These are phyloP conservation scores for Garra rufa DNA, from an alignment of 2,113 vertebrate genomes.

Conservation along the genomic window DNA sequence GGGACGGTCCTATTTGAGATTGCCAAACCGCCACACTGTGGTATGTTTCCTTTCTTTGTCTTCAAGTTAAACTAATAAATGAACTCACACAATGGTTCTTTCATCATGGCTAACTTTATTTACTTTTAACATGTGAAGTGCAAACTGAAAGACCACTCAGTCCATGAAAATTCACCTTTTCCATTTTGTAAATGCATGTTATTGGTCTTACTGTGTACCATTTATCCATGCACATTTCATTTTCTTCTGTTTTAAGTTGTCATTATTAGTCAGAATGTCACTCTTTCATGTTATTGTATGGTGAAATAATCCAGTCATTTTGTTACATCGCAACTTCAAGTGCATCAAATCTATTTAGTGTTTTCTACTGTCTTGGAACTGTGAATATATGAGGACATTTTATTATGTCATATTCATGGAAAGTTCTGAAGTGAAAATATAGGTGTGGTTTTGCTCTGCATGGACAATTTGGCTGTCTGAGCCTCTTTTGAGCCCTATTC, in stretches of 20 bases:
- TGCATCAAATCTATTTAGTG: neutral
- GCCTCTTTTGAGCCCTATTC: neutral
- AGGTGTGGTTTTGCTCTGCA: neutral
- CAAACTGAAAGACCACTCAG: neutral
- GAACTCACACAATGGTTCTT: neutral
- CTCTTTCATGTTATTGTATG: too few relatives aligned
- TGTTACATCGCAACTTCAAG: neutral
- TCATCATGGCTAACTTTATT: neutral
- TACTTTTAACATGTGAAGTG: neutral
- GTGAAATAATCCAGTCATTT: neutral
- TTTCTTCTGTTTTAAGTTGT: too few relatives aligned
- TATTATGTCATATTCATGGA: neutral
- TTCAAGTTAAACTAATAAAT: neutral
- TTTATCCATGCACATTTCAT: too few relatives aligned
- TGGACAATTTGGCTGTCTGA: neutral
- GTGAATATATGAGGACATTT: neutral
- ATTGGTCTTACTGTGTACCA: too few relatives aligned
- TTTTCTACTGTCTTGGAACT: neutral
- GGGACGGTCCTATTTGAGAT: slow-evolving; percentile 97
- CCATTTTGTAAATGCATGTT: too few relatives aligned
- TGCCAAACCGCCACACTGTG: slow-evolving; percentile 89
- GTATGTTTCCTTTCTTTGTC: slow-evolving; percentile 65
- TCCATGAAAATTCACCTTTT: too few relatives aligned
- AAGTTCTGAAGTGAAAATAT: neutral
- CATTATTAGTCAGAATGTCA: too few relatives aligned